Base-by-base conservation (phyloP, 1,140 invertebrate species). In the Solen grandis region DNA sequence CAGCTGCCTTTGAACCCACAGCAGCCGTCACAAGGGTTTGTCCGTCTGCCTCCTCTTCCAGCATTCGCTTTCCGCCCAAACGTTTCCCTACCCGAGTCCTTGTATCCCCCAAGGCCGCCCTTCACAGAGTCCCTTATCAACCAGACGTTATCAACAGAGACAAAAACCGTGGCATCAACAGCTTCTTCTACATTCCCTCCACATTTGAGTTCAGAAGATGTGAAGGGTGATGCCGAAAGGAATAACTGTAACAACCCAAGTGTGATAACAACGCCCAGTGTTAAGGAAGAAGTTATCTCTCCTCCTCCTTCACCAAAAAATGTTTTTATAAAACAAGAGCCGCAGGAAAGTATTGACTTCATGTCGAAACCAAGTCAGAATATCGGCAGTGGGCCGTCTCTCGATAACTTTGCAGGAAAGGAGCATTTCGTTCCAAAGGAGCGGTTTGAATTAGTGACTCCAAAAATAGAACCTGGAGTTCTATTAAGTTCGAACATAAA, bases 251-350 rank as follows among this genome's bases (percentile, higher is more conserved):
- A 46, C 8, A 19, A 19, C 19, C 19, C 19, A 46, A 46, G 41
- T 78, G 75, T 78, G 75, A 78, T 78, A 78, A 38, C 63, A 22
- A 55, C 35, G n/a, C 35, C 65, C 46, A 68, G 57, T 59, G 38
- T 68, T 19, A 81, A 84, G 55, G 66, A 84, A 75, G 80, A 82
- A 69, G 76, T 72, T 31, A 35, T 80, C 54, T 91, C 85, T 79
- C 93, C 84, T 78, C 93, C 78, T 90, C 93, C 80, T 87, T 85
- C 91, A 50, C 83, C 83, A 22, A 85, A 84, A 87, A 93, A 86
- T 88, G 92, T 69, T 81, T 88, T 57, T 84, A 86, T 92, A 38
- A 91, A 91, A 19, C 90, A 92, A 79, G 93, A 93, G 80, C 91
- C 92, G 41, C 87, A 90, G 55, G 77, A 80, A 27, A n/a, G 25